phyloP scores from a whole-genome alignment of 2,113 vertebrate species.

The Neomonachus schauinslandi region DNA sequence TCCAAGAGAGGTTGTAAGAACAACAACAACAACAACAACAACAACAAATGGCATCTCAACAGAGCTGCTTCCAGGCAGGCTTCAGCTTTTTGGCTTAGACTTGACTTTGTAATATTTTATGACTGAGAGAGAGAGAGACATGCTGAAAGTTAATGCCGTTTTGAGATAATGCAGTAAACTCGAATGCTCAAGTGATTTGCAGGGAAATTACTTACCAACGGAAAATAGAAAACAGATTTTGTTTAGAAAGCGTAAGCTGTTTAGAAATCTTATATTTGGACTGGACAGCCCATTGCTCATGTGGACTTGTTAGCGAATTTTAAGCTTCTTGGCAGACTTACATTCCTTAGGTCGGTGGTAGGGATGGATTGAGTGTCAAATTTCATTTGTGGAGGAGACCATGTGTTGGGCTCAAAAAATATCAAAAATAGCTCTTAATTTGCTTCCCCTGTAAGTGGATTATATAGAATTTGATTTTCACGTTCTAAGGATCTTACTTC shows the following conservation, averaged over 20 bases:
- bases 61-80: not conserved
- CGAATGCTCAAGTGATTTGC: not conserved
- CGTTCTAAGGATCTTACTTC: not conserved
- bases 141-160: not conserved
- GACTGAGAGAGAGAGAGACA: fast-evolving
- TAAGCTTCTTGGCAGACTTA: not conserved
- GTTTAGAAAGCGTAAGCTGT: not conserved
- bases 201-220: not conserved
- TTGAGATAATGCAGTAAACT: not conserved
- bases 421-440: conserved; percentile 56
- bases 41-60: not conserved
- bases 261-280: not conserved
- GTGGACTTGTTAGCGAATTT: not conserved
- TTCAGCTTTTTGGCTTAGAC: not conserved
- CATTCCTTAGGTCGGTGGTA: not conserved
- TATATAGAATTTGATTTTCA: conserved; percentile 51
- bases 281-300: not conserved
- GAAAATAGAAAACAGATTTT: not conserved
- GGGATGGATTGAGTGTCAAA: not conserved
- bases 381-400: not conserved
- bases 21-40: not conserved
- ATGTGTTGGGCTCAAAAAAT: not conserved
- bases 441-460: conserved; percentile 54
- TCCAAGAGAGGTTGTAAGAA: not conserved
- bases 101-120: not conserved